Evolutionary conservation across 2,797 vertebrate genomes (phyloP).

Genomic region (Lacerta bilineata): DNA sequence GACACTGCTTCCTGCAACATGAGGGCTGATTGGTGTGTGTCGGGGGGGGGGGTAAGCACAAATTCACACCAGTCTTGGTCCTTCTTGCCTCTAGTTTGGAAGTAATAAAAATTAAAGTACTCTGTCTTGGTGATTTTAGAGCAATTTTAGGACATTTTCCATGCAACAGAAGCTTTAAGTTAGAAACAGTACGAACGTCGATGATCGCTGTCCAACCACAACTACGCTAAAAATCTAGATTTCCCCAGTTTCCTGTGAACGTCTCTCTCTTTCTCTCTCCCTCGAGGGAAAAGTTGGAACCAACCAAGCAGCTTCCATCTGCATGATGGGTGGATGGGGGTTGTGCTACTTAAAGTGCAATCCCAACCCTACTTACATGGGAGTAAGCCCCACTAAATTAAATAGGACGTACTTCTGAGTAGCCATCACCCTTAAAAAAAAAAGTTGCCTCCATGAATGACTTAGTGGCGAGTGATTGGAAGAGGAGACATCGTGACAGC

Average conservation of each 20-base stretch:
- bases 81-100: background rate
- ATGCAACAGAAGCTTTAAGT: background rate
- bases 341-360: background rate
- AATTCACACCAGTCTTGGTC: background rate
- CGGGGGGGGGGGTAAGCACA: background rate
- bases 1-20: background rate
- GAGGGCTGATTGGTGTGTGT: background rate
- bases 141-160: background rate
- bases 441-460: background rate
- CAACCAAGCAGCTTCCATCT: background rate
- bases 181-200: background rate
- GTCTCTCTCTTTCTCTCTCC: background rate
- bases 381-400: too few species aligned
- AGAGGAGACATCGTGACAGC: constrained; percentile 1
- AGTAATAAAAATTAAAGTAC: background rate
- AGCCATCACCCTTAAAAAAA: too few species aligned
- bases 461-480: fast-evolving
- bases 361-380: too few species aligned
- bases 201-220: background rate
- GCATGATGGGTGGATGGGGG: background rate
- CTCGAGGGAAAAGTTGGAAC: background rate
- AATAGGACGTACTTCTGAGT: too few species aligned
- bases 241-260: too few species aligned
- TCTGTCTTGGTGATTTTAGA: background rate
- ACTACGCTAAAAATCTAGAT: background rate